A percentile compares a stretch with the other conserved stretches of the same genome.
These are phyloP conservation scores for Echinometra lucunter DNA, from an alignment of 53 echinoderm and acorn worm species.

Conservation along the genomic window DNA sequence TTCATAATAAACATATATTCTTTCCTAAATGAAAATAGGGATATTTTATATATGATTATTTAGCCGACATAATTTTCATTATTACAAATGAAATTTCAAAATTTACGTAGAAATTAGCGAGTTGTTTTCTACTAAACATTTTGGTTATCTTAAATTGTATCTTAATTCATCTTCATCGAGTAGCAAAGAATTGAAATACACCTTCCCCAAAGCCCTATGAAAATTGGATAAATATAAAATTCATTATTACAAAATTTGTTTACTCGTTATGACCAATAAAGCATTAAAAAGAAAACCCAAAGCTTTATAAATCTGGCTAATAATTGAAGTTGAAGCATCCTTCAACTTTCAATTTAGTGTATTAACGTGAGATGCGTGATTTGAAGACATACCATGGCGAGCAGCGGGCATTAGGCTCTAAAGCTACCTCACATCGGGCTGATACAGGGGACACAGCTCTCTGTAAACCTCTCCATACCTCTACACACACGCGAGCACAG, in stretches of 20 bases:
- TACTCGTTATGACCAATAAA: neutral
- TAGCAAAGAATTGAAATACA: neutral
- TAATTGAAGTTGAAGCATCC: conserved; percentile 60
- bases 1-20: conserved; percentile 16
- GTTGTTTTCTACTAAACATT: neutral
- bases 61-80: neutral
- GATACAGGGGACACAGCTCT: neutral
- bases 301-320: neutral
- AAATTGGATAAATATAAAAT: neutral
- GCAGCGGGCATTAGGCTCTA: neutral
- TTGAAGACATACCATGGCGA: neutral
- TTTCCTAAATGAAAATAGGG: neutral
- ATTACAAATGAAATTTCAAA: neutral
- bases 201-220: too few relatives aligned
- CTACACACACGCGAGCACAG: conserved; percentile 40
- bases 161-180: neutral
- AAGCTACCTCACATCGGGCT: neutral
- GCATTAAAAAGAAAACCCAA: neutral
- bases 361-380: neutral
- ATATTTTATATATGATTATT: neutral
- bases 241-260: neutral
- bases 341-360: conserved; percentile 55
- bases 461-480: neutral
- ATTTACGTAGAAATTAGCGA: neutral
- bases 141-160: neutral